Evolutionary conservation across 1,140 invertebrate species (phyloP), one percentile per base, ranked within the genome.

Genomic region (Zaprionus gabonicus): DNA sequence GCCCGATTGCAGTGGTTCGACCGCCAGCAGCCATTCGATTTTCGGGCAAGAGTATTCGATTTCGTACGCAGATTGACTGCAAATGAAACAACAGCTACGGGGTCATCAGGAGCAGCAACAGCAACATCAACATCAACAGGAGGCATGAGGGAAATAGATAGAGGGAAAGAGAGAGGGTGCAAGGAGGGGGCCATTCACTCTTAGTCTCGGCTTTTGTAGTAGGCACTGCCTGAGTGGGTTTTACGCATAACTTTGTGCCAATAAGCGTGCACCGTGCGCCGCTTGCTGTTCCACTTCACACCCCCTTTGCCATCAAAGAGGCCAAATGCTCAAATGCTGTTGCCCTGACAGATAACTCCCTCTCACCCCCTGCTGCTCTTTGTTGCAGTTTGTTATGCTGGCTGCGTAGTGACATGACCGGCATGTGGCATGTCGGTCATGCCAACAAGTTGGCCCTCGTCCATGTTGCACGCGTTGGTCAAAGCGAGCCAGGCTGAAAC

Each of bases 371-470:
- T 25, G 46, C 28, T n/a, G 60, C 20, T 46, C 44, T 23, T 44
- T 56, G 68, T 55, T 71, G 59, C 68, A 71, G 68, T 71, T 71
- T 71, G 68, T 64, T 71, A 71, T 71, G 68, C 73, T 69, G 71
- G 44, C 55, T 71, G 68, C 59, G 67, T 64, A 71, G 59, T 65
- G 68, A 71, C 73, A 76, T 59, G 73, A 59, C 60, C 56, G 73
- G 73, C 73, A 76, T 76, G 68, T 65, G 73, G 73, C 65, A 44
- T 71, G 73, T 65, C 68, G 71, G 73, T 71, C 68, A 65, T 59
- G 68, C 68, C 69, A 76, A 76, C 69, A 76, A 71, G 20, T 71
- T 23, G 67, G 53, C 44, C 71, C 59, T 59, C 41, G 55, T 67
- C 65, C 58, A 66, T 68, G 66, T 56, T 74, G 72, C 66, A 51